Conservation (phyloP, 2,888 invertebrate genomes). For the Hirtodrosophila histrioides region DNA sequence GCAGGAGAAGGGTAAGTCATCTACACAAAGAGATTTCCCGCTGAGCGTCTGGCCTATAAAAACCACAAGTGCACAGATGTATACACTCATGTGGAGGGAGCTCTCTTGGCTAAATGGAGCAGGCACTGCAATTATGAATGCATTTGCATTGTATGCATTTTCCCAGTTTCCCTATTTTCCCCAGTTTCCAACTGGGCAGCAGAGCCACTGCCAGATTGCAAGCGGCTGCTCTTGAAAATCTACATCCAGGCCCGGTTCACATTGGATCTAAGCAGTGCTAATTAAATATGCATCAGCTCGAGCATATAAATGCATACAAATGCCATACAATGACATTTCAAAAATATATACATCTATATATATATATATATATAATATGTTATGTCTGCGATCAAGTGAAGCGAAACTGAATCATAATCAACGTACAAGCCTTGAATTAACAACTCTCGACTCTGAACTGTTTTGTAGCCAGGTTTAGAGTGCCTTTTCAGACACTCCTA, state of each 20-base stretch:
- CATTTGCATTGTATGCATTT: slow-evolving; percentile 24
- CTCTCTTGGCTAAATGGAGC: slow-evolving; percentile 26
- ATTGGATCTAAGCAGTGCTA: not conserved
- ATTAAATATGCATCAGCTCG: too few relatives aligned
- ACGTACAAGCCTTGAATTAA: too few relatives aligned
- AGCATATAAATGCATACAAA: too few relatives aligned
- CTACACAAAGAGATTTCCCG: slow-evolving; percentile 33
- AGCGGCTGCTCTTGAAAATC: slow-evolving; percentile 23
- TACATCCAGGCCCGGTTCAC: not conserved
- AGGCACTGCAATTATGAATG: slow-evolving; percentile 29
- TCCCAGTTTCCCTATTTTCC: too few relatives aligned
- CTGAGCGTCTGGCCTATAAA: slow-evolving; percentile 37
- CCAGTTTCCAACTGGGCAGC: not conserved
- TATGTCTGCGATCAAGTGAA: too few relatives aligned
- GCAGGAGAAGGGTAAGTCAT: slow-evolving; percentile 1
- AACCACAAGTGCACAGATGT: slow-evolving; percentile 16
- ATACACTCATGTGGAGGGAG: not conserved
- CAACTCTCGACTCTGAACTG: too few relatives aligned
- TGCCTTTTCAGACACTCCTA: too few relatives aligned
- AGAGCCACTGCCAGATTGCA: not conserved
- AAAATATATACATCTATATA: too few relatives aligned
- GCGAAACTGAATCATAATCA: too few relatives aligned
- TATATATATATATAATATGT: too few relatives aligned
- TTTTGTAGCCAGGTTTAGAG: too few relatives aligned
- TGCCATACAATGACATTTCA: too few relatives aligned